These are phyloP conservation scores for Masticophis lateralis DNA, from an alignment of 2,797 vertebrate genomes.

Conservation along the genomic window DNA sequence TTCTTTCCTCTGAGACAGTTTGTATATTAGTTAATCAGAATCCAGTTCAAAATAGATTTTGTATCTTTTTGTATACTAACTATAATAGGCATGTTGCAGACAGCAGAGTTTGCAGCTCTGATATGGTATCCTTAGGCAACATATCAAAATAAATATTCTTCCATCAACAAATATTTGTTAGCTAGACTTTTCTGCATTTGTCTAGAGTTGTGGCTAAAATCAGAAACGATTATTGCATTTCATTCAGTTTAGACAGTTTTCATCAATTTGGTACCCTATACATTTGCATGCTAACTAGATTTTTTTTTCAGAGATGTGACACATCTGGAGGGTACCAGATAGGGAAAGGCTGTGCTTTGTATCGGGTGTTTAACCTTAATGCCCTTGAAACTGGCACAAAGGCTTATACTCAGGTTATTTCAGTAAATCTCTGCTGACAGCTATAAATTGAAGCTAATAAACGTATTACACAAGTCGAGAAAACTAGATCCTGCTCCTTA, in stretches of 20 bases:
- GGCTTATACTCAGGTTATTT: slow-evolving; percentile 29
- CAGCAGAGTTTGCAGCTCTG: not conserved
- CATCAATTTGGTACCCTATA: not conserved
- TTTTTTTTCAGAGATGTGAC: not conserved
- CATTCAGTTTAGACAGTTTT: not conserved
- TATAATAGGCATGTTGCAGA: not conserved
- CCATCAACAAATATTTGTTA: slow-evolving; percentile 10
- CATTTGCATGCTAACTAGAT: not conserved
- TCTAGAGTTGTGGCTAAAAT: slow-evolving; percentile 29
- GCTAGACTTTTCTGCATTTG: slow-evolving; percentile 42
- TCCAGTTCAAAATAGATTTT: not conserved
- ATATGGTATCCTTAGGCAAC: not conserved
- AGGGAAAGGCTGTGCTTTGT: not conserved
- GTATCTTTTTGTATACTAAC: not conserved
- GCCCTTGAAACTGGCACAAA: slow-evolving; percentile 57
- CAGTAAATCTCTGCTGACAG: slow-evolving; percentile 64
- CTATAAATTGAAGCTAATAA: slow-evolving; percentile 68
- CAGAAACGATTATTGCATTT: not conserved
- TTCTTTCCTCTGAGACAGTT: not conserved
- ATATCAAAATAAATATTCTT: not conserved
- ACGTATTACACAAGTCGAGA: slow-evolving; percentile 60
- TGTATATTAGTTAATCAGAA: not conserved
- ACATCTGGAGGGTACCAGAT: not conserved
- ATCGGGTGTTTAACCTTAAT: slow-evolving; percentile 31
- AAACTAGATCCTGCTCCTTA: slow-evolving; percentile 54